Evolutionary conservation across 2,797 vertebrate genomes (phyloP).

Genomic region (Sebastes iracundus): DNA sequence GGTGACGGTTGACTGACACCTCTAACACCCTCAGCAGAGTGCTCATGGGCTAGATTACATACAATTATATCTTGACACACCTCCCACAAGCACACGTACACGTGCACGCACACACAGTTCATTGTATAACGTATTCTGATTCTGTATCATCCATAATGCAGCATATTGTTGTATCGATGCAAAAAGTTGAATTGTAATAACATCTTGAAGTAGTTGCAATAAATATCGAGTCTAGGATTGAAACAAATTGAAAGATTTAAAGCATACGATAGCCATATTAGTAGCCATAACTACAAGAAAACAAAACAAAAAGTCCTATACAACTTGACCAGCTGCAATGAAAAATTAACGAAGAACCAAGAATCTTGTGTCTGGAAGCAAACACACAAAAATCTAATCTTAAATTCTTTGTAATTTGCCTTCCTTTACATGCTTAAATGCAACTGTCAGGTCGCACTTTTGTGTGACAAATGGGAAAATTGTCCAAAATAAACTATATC

Average conservation of each 20-base stretch:
- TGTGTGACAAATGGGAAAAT: background rate
- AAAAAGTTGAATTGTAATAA: background rate
- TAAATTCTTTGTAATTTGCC: background rate
- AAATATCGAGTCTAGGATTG: background rate
- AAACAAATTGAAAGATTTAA: background rate
- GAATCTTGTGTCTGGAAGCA: background rate
- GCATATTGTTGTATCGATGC: background rate
- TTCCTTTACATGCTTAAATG: background rate
- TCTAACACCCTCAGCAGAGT: slow-evolving; percentile 1
- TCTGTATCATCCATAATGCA: background rate
- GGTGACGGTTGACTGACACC: slow-evolving; percentile 21
- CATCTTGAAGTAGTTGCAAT: background rate
- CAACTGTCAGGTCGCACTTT: background rate
- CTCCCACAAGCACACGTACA: slow-evolving; percentile 6
- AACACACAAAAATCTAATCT: background rate
- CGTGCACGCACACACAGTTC: background rate
- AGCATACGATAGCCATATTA: background rate
- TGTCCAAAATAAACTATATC: background rate
- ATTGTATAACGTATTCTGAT: background rate
- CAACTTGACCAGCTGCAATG: background rate
- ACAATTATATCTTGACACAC: slow-evolving; percentile 46
- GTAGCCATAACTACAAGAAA: background rate
- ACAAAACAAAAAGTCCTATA: background rate
- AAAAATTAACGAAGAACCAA: background rate
- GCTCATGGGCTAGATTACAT: slow-evolving; percentile 42